A percentile compares a stretch with the other conserved stretches of the same genome.
Conservation (phyloP, 2,888 invertebrate species). For the Sarcophaga carnaria region DNA sequence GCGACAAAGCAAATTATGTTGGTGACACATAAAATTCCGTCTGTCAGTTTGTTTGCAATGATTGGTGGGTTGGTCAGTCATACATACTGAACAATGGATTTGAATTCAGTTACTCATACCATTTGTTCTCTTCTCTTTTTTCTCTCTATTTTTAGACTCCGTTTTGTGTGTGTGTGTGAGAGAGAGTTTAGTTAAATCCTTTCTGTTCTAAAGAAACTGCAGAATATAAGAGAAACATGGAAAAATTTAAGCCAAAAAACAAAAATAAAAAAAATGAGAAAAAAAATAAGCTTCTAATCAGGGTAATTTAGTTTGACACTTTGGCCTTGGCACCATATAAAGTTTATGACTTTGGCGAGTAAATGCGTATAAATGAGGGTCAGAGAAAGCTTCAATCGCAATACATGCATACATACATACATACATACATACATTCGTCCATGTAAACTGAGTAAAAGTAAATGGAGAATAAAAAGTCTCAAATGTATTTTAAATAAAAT, state of each 20-base stretch:
- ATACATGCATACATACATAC: no score
- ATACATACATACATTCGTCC: no score
- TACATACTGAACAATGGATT: slow-evolving; percentile 48
- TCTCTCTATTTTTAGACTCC: slow-evolving; percentile 1
- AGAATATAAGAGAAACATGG: background rate
- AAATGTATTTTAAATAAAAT: slow-evolving; percentile 50
- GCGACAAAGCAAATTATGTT: slow-evolving; percentile 48
- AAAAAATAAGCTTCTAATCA: slow-evolving; percentile 41
- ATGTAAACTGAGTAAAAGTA: background rate
- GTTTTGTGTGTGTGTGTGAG: background rate
- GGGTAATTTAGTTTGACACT: slow-evolving; percentile 63
- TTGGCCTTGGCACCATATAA: slow-evolving; percentile 48
- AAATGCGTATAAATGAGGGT: slow-evolving; percentile 23
- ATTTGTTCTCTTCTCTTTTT: background rate
- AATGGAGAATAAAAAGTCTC: slow-evolving; percentile 29
- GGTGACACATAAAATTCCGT: slow-evolving; percentile 44
- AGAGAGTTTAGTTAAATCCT: background rate
- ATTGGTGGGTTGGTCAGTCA: slow-evolving; percentile 46
- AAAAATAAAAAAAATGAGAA: background rate
- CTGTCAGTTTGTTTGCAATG: slow-evolving; percentile 13
- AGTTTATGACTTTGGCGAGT: slow-evolving; percentile 20
- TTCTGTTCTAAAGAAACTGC: background rate
- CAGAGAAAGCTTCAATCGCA: background rate
- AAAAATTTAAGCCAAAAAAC: background rate
- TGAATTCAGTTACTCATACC: background rate